These are phyloP conservation scores for Camponotus vicinus DNA, from an alignment of 1,140 invertebrate species.

Conservation along the genomic window DNA sequence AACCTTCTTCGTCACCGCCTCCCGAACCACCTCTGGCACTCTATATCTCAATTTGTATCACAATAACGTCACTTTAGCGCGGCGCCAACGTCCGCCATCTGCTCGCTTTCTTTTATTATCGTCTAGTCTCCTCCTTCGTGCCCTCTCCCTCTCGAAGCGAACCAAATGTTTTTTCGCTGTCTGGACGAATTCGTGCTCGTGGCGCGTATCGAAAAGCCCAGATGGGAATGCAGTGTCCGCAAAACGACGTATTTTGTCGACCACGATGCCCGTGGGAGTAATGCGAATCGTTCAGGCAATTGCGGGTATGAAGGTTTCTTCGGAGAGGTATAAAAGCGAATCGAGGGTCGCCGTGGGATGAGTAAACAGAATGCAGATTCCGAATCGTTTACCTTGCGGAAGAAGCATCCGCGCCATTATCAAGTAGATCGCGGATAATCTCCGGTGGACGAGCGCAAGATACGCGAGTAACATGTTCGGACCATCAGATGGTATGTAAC, in stretches of 20 bases:
- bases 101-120: conserved; percentile 60
- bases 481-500: neutral
- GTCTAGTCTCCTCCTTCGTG: conserved; percentile 13
- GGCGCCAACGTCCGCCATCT: conserved; percentile 66
- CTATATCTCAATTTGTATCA: conserved; percentile 85
- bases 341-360: conserved; percentile 57
- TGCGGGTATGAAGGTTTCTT: conserved; percentile 59
- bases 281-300: conserved; percentile 65
- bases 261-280: conserved; percentile 67
- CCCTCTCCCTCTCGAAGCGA: neutral
- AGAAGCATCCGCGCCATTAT: conserved; percentile 7
- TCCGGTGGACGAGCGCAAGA: neutral
- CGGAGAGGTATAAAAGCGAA: conserved; percentile 52
- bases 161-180: neutral
- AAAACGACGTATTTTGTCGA: conserved; percentile 67
- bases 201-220: conserved; percentile 61
- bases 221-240: conserved; percentile 39
- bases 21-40: conserved; percentile 75
- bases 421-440: conserved; percentile 8
- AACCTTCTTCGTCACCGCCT: conserved; percentile 81
- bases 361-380: conserved; percentile 63
- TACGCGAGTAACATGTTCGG: conserved; percentile 8
- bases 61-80: conserved; percentile 83
- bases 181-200: conserved; percentile 59
- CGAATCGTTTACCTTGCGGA: conserved; percentile 4